Evolutionary conservation across 2,113 vertebrate genomes (phyloP).

Genomic region (Dinomys branickii): DNA sequence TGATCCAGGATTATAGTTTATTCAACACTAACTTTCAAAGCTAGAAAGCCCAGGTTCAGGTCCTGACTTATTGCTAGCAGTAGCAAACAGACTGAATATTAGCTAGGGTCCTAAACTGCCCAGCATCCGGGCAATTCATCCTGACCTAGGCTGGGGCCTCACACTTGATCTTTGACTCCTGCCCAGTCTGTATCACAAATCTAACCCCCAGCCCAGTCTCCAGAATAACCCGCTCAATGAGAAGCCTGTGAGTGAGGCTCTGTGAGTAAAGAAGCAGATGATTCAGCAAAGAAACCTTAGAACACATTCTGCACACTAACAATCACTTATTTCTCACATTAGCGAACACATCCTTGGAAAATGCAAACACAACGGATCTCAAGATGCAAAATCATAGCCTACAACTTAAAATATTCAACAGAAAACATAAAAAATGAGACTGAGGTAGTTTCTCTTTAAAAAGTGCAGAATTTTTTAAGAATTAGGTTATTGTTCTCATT

Average conservation of each 20-base stretch:
- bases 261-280: neutral
- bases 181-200: neutral
- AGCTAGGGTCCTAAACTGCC: neutral
- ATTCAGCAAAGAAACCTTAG: neutral
- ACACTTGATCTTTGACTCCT: neutral
- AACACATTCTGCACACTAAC: neutral
- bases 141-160: neutral
- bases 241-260: neutral
- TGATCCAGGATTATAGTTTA: neutral
- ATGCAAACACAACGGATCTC: neutral
- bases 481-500: slow-evolving; percentile 16
- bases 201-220: neutral
- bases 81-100: neutral
- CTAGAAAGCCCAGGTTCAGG: neutral
- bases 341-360: slow-evolving; percentile 43
- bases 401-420: neutral
- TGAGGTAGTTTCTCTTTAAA: neutral
- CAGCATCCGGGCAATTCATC: neutral
- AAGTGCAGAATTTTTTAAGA: slow-evolving; percentile 31
- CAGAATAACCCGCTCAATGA: neutral
- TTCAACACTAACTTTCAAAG: neutral
- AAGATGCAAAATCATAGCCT: neutral
- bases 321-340: neutral
- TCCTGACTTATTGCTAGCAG: neutral
- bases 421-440: neutral